These are phyloP conservation scores for Charina bottae DNA, from an alignment of 2,113 vertebrate genomes.

Conservation along the genomic window DNA sequence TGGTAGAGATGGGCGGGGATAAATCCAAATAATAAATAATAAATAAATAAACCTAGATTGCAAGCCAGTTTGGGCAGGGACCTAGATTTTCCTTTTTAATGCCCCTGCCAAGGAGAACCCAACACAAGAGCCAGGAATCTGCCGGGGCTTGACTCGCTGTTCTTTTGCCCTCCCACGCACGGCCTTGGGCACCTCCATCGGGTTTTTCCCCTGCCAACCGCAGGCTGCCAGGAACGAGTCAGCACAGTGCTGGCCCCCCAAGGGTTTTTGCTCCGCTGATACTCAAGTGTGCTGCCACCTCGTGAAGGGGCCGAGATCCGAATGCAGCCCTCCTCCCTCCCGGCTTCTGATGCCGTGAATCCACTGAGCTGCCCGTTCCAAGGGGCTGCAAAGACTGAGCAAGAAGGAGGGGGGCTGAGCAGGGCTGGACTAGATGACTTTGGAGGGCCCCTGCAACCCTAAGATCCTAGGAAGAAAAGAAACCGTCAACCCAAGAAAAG, in stretches of 20 bases:
- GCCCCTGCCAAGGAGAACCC: rapidly evolving
- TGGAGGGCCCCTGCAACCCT: background rate
- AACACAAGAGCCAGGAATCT: background rate
- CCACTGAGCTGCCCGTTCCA: background rate
- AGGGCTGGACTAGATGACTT: background rate
- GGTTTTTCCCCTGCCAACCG: background rate
- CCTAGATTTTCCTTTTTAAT: background rate
- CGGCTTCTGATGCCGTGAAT: background rate
- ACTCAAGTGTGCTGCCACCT: no score
- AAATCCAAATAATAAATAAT: no score
- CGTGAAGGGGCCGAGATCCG: background rate
- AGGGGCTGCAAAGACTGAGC: background rate
- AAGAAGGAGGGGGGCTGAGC: background rate
- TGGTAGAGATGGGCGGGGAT: no score
- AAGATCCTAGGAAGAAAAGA: background rate
- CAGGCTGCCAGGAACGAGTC: background rate
- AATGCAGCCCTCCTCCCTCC: background rate
- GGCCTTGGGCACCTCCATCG: background rate
- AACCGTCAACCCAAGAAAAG: background rate
- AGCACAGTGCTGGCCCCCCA: background rate
- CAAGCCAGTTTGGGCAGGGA: background rate
- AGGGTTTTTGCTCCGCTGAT: no score
- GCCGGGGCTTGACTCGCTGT: background rate
- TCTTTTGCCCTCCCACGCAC: background rate
- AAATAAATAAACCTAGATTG: background rate